These are phyloP conservation scores for Mamestra configurata DNA, from an alignment of 1,140 invertebrate species.

Conservation along the genomic window DNA sequence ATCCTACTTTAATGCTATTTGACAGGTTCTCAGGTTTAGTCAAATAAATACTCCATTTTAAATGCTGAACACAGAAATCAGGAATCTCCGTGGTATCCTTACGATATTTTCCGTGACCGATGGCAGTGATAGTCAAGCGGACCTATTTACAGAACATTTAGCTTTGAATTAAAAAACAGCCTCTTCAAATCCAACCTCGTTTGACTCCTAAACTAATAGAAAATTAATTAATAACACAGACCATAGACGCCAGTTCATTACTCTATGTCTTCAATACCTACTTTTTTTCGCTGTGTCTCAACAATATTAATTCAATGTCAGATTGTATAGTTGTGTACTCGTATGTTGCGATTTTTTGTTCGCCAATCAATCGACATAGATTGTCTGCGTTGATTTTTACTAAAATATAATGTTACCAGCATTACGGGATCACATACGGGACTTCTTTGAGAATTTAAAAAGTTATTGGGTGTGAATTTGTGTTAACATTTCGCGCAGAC, in stretches of 20 bases:
- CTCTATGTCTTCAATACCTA: conserved; percentile 37
- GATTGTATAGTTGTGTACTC: neutral
- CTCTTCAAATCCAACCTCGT: neutral
- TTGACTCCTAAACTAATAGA: neutral
- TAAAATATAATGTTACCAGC: conserved; percentile 46
- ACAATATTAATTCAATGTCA: conserved; percentile 55
- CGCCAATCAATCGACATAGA: conserved; percentile 8
- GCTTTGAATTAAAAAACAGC: neutral
- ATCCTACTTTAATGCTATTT: too few relatives aligned
- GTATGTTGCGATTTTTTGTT: conserved; percentile 33
- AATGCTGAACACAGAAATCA: too few relatives aligned
- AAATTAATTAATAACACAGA: neutral
- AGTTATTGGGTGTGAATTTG: conserved; percentile 31
- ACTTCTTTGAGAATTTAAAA: conserved; percentile 32
- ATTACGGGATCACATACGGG: conserved; percentile 52
- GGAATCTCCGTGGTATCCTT: too few relatives aligned
- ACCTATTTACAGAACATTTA: neutral
- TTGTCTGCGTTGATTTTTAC: conserved; percentile 32
- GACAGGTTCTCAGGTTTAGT: too few relatives aligned
- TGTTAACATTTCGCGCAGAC: neutral
- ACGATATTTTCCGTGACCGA: too few relatives aligned
- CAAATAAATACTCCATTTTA: too few relatives aligned
- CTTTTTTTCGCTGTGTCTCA: conserved; percentile 15
- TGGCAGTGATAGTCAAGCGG: too few relatives aligned
- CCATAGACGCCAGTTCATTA: conserved; percentile 27